These are phyloP conservation scores for Acipenser transmontanus DNA, from an alignment of 2,797 vertebrate species.

Conservation along the genomic window DNA sequence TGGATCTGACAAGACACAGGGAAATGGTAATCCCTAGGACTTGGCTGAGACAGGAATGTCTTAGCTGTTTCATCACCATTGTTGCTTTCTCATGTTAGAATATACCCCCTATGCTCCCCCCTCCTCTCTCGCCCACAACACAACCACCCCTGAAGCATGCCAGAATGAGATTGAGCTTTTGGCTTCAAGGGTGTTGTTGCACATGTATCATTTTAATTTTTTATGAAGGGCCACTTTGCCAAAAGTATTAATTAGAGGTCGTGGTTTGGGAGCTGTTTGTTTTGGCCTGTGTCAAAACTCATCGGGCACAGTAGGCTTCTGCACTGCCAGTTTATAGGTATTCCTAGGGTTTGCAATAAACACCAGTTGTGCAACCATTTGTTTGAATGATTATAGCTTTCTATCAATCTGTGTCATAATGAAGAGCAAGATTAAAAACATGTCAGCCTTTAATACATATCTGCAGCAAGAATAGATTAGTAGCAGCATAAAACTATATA, in stretches of 20 bases:
- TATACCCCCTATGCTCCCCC: constrained; percentile 30
- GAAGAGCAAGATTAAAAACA: neutral
- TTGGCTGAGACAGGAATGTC: neutral
- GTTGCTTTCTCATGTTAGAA: constrained; percentile 31
- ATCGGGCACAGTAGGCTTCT: constrained; percentile 7
- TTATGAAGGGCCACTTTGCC: constrained; percentile 57
- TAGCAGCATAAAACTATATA: no score
- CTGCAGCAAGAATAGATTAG: no score
- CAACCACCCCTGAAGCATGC: constrained; percentile 27
- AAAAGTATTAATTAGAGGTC: constrained; percentile 72
- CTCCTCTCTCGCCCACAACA: constrained; percentile 33
- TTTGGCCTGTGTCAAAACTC: constrained; percentile 35
- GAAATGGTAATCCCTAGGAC: constrained; percentile 39
- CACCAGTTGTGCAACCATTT: neutral
- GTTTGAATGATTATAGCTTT: neutral
- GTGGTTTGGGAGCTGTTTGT: constrained; percentile 57
- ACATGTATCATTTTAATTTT: constrained; percentile 43
- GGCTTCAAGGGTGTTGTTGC: constrained; percentile 25
- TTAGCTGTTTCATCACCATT: constrained; percentile 18
- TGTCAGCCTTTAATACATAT: no score
- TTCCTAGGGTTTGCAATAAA: neutral
- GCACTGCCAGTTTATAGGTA: neutral
- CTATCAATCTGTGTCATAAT: neutral
- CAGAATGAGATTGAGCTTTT: constrained; percentile 13
- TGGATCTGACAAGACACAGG: constrained; percentile 36